Evolutionary conservation across 1,140 invertebrate species (phyloP), one percentile per base, ranked within the genome.

Genomic region (Zelostemma sp.): DNA sequence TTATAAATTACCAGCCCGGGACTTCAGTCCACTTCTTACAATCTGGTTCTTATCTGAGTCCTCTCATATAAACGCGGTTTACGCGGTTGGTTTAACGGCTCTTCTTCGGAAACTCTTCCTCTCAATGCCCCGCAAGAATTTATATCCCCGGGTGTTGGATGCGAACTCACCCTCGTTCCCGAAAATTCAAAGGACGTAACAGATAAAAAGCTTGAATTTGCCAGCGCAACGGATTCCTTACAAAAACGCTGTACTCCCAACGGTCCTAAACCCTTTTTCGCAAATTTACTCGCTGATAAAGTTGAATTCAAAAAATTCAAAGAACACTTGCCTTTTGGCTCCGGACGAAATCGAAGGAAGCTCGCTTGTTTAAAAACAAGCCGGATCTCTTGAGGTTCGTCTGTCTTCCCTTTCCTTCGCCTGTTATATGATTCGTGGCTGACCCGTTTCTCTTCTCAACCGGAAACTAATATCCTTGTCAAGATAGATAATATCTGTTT

Each of bases 391-490:
- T 18, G 12, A 6, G 46, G 45, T 49, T 18, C 15, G 25, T 69
- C 31, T 41, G 58, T 62, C 45, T 62, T 70, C 60, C 61, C 40
- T 35, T 48, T 57, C 53, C 51, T 63, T 58, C 54, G 55, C 62
- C 54, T 9, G 33, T n/a, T 25, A 25, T 35, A 35, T 17, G 59
- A 59, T 66, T 66, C 40, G 41, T 35, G 46, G 56, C 49, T 69
- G 62, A 57, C 62, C 68, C 62, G 58, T 71, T 71, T 71, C 62
- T 58, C 35, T 57, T 54, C 2, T 21, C 56, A 17, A 57, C 61
- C 68, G 55, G 58, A 70, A 70, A 70, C 61, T 70, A 70, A 70
- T 70, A 70, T 45, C 47, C 67, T 61, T 70, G 67, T 70, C 67
- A 70, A 61, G 61, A 61, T 48, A 60, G 61, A 64, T 64, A 63